Conservation (phyloP, 2,888 invertebrate genomes). For the Notodonta dromedarius region DNA sequence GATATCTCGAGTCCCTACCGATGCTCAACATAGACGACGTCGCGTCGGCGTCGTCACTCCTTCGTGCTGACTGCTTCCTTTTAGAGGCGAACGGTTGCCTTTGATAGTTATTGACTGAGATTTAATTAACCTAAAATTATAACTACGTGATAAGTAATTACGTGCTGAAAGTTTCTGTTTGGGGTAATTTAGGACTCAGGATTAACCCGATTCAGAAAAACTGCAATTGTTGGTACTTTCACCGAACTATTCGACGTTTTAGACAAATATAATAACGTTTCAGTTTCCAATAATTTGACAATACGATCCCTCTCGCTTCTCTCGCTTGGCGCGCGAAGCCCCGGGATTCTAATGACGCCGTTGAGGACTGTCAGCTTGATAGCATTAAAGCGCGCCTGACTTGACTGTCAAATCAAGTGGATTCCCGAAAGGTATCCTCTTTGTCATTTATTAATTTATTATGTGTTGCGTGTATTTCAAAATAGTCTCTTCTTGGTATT, state of each 20-base stretch:
- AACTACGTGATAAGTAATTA: no score
- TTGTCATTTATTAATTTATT: neutral
- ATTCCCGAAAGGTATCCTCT: neutral
- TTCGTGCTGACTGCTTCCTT: neutral
- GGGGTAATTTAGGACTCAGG: no score
- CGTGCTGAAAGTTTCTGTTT: no score
- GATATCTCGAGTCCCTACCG: constrained; percentile 28
- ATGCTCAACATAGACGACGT: constrained; percentile 1
- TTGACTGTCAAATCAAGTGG: constrained; percentile 30
- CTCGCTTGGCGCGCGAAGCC: neutral
- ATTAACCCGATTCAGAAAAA: no score
- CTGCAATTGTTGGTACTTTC: no score
- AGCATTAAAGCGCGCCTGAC: constrained; percentile 11
- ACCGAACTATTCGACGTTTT: no score
- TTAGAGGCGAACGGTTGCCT: no score
- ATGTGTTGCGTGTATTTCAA: neutral
- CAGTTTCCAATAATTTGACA: neutral
- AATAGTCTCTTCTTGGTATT: neutral
- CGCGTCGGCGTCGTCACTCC: neutral
- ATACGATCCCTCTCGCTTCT: neutral
- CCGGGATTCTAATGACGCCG: neutral
- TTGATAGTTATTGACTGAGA: no score
- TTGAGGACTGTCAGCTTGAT: constrained; percentile 2
- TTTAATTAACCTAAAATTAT: no score
- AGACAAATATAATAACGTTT: no score